Base-by-base conservation (phyloP, 2,113 vertebrate genomes). In the Tauraco erythrolophus region DNA sequence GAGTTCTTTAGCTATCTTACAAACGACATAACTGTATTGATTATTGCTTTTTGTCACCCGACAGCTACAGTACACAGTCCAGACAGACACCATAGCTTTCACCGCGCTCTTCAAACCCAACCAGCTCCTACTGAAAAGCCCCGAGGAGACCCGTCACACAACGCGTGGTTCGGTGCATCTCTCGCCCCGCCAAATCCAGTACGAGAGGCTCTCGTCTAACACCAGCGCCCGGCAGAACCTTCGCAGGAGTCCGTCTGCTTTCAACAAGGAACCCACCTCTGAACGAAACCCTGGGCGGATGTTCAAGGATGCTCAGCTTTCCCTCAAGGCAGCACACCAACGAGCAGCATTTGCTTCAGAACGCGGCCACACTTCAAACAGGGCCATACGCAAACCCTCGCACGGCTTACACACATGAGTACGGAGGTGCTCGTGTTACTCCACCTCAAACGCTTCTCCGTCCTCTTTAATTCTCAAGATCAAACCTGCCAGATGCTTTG, bases 211-310 rank as follows among this genome's bases (percentile, higher is more conserved):
- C 27, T 3, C 4, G 11, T 27, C 30, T 3, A 25, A 22, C 69
- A 25, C 1, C 75, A 24, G 35, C 6, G 1, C 12, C 5, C 27
- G 33, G 84, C 27, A 35, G 35, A 60, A 31, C 23, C 25, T 10
- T 4, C 1, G 0, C 48, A n/a, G 41, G 12, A 79, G n/a, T 7
- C 50, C 21, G 4, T 14, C 5, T 23, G 14, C 68, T 54, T 30
- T 18, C 58, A 43, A 2, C 16, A 23, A n/a, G 30, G 48, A 48
- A 31, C 0, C 25, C 19, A 14, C 48, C 48, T 35, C 27, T 1
- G 0, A 53, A 17, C 0, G 3, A 1, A 25, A 15, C 71, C 11
- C 50, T 2, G 33, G 41, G 24, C 4, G 54, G 43, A 12, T 0
- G 4, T 14, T 5, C 9, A 5, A 13, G 45, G 45, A 41, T 10